phyloP scores from a whole-genome alignment of 53 echinoderm and acorn worm species.

The Temnopleurus reevesii region DNA sequence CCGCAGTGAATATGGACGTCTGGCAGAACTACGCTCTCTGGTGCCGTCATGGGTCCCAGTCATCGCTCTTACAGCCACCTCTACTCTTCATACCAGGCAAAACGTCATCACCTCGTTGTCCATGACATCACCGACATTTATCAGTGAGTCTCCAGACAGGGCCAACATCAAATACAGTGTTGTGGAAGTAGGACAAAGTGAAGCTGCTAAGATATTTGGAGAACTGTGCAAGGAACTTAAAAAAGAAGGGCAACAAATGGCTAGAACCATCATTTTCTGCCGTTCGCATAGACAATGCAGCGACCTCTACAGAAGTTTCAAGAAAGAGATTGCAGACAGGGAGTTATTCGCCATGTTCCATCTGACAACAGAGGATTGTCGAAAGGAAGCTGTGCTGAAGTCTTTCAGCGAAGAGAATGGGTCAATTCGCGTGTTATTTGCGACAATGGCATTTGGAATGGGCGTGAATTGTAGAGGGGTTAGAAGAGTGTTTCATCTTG shows the following conservation, averaged over 20 bases:
- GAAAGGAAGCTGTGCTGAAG: conserved; percentile 28
- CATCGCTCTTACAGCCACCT: conserved; percentile 50
- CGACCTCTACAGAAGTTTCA: not conserved
- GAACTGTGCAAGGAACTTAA: conserved; percentile 15
- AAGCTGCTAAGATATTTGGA: not conserved
- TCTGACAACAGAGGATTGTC: conserved; percentile 34
- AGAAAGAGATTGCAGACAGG: not conserved
- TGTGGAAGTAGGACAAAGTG: not conserved
- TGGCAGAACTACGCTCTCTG: conserved; percentile 18
- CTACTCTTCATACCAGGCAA: conserved; percentile 12
- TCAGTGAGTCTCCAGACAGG: conserved; percentile 36
- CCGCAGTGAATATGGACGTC: conserved; percentile 2
- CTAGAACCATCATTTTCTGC: conserved; percentile 38
- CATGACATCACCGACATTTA: not conserved
- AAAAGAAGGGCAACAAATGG: not conserved
- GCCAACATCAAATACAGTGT: conserved; percentile 30
- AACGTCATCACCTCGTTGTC: conserved; percentile 1
- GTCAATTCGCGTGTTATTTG: conserved; percentile 54
- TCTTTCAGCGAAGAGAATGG: conserved; percentile 46
- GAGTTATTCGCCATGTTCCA: conserved; percentile 8
- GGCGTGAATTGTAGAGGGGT: conserved; percentile 62
- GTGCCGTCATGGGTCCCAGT: conserved; percentile 9
- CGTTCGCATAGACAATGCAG: conserved; percentile 28
- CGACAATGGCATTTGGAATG: conserved; percentile 72
- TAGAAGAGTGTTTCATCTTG: conserved; percentile 60